phyloP scores from a whole-genome alignment of 2,113 vertebrate genomes.

The Spermophilus dauricus region DNA sequence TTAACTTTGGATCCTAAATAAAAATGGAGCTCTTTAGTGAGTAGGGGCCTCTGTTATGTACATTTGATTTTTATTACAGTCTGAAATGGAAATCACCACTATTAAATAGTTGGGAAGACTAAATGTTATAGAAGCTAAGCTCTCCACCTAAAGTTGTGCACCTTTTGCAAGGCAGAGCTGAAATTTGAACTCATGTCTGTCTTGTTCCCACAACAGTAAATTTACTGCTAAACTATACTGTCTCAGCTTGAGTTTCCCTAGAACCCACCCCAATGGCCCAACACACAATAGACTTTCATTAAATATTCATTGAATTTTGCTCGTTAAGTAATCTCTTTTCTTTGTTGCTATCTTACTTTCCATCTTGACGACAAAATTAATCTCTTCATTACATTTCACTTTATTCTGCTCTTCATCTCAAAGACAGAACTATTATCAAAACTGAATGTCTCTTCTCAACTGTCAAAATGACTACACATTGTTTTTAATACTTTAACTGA shows the following conservation, averaged over 20 bases:
- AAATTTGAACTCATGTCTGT: background rate
- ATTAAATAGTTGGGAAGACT: background rate
- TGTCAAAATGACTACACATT: background rate
- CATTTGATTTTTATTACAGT: background rate
- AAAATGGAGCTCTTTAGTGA: background rate
- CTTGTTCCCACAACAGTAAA: background rate
- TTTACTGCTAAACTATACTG: background rate
- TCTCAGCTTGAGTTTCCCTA: background rate
- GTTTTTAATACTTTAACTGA: conserved; percentile 48
- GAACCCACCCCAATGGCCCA: background rate
- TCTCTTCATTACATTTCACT: conserved; percentile 50
- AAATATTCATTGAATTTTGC: background rate
- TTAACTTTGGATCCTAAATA: background rate
- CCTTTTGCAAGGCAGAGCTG: background rate
- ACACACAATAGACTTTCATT: background rate
- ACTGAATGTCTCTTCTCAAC: background rate
- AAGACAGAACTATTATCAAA: conserved; percentile 52
- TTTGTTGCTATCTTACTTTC: background rate
- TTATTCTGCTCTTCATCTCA: conserved; percentile 48
- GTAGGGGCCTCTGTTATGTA: background rate
- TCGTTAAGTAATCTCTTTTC: background rate
- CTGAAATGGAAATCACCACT: background rate
- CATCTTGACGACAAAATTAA: conserved; percentile 43
- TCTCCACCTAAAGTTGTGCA: background rate
- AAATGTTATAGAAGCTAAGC: background rate